A percentile compares a stretch with the other conserved stretches of the same genome.
These are phyloP conservation scores for Adelognathus sp. DNA, from an alignment of 2,888 invertebrate genomes.

Conservation along the genomic window DNA sequence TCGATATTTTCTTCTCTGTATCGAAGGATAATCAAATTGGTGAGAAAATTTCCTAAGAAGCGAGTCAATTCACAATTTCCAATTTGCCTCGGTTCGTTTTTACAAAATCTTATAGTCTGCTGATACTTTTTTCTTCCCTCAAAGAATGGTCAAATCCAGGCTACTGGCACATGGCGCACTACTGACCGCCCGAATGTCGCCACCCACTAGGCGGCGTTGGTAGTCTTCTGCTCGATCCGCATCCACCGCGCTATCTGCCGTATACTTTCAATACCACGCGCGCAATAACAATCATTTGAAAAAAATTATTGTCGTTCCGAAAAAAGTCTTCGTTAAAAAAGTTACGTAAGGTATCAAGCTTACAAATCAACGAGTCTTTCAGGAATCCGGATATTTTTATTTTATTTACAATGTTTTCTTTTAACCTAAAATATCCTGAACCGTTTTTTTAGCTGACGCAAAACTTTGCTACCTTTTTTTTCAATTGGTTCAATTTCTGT, in stretches of 20 bases:
- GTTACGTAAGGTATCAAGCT: not conserved
- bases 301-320: not conserved
- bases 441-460: not conserved
- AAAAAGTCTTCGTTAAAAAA: not conserved
- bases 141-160: too few relatives aligned
- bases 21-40: too few relatives aligned
- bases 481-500: slow-evolving; percentile 19
- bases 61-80: too few relatives aligned
- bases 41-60: too few relatives aligned
- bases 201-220: not conserved
- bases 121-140: too few relatives aligned
- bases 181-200: not conserved
- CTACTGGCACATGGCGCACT: not conserved
- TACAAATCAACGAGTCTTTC: not conserved
- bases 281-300: not conserved
- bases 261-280: not conserved
- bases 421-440: not conserved
- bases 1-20: too few relatives aligned
- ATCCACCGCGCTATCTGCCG: not conserved
- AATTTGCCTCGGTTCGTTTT: too few relatives aligned
- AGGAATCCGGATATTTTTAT: not conserved
- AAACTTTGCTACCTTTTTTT: slow-evolving; percentile 31
- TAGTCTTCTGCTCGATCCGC: not conserved
- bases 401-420: not conserved
- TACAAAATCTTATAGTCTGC: too few relatives aligned